Percentiles rank a stretch among this genome's conserved stretches.
Conservation (phyloP, 1,140 invertebrate species). For the Patella vulgata region DNA sequence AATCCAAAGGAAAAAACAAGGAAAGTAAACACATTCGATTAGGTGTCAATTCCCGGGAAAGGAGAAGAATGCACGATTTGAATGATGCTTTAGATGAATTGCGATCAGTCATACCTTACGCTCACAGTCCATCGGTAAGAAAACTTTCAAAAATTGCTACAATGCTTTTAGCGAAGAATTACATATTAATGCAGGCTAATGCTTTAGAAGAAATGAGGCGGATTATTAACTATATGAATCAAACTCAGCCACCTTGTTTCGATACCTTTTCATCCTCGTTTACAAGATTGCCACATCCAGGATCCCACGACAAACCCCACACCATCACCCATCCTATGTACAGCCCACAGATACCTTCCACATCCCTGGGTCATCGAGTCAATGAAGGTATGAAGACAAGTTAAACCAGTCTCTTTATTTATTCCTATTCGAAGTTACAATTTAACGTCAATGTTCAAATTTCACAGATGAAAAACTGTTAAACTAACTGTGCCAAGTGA, state of each 20-base stretch:
- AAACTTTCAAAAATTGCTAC: constrained; percentile 99
- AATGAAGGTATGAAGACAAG: too few relatives aligned
- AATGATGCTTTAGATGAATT: constrained; percentile 66
- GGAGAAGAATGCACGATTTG: constrained; percentile 66
- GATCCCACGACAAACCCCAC: too few relatives aligned
- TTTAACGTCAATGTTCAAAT: too few relatives aligned
- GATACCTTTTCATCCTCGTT: too few relatives aligned
- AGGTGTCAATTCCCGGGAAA: constrained; percentile 65
- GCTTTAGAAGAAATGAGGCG: constrained; percentile 65
- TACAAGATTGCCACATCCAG: too few relatives aligned
- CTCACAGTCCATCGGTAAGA: constrained; percentile 95
- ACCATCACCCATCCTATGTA: too few relatives aligned
- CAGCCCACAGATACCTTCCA: too few relatives aligned
- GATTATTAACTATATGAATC: constrained; percentile 56
- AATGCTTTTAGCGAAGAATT: constrained; percentile 96
- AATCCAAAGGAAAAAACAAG: constrained; percentile 5
- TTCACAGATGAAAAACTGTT: too few relatives aligned
- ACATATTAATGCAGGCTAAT: constrained; percentile 94
- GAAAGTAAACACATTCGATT: constrained; percentile 41
- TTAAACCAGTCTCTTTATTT: too few relatives aligned
- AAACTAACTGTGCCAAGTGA: too few relatives aligned
- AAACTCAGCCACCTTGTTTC: constrained; percentile 21
- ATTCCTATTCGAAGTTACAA: too few relatives aligned
- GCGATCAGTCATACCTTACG: constrained; percentile 69
- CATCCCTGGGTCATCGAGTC: too few relatives aligned